phyloP scores from a whole-genome alignment of 1,140 invertebrate species.

The Drosophila sucinea region DNA sequence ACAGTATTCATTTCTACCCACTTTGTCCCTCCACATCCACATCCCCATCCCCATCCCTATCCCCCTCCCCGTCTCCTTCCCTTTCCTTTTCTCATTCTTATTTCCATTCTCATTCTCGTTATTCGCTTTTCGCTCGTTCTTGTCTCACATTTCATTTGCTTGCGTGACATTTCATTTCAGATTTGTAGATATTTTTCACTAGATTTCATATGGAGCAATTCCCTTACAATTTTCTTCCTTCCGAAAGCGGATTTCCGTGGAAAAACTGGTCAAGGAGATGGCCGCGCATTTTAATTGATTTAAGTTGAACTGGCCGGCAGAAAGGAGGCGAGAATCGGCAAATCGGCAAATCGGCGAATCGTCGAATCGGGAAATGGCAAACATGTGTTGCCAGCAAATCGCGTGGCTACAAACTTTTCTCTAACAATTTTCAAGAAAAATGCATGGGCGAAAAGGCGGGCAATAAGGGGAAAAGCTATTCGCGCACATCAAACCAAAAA shows the following conservation, averaged over 20 bases:
- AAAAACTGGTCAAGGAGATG: constrained; percentile 8
- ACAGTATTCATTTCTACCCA: constrained; percentile 23
- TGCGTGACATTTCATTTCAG: constrained; percentile 77
- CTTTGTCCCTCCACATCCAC: neutral
- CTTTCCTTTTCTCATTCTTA: neutral
- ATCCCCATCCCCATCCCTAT: neutral
- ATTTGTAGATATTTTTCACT: constrained; percentile 41
- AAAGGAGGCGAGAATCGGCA: neutral
- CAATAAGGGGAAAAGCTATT: constrained; percentile 50
- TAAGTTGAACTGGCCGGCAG: constrained; percentile 24
- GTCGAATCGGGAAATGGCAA: neutral
- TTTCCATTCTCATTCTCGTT: neutral
- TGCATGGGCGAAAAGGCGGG: constrained; percentile 3
- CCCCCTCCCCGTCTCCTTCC: neutral
- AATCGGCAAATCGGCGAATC: neutral
- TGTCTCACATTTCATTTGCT: constrained; percentile 73
- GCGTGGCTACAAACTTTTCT: constrained; percentile 24
- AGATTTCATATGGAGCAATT: constrained; percentile 22
- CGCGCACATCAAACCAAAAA: constrained; percentile 62
- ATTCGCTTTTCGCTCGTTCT: constrained; percentile 25
- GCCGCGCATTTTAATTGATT: constrained; percentile 44
- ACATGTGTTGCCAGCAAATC: constrained; percentile 29
- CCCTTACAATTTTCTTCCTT: constrained; percentile 19
- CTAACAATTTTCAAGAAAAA: constrained; percentile 7
- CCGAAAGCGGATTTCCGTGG: neutral